phyloP scores from a whole-genome alignment of 2,113 vertebrate genomes.

The Scophthalmus maximus region DNA sequence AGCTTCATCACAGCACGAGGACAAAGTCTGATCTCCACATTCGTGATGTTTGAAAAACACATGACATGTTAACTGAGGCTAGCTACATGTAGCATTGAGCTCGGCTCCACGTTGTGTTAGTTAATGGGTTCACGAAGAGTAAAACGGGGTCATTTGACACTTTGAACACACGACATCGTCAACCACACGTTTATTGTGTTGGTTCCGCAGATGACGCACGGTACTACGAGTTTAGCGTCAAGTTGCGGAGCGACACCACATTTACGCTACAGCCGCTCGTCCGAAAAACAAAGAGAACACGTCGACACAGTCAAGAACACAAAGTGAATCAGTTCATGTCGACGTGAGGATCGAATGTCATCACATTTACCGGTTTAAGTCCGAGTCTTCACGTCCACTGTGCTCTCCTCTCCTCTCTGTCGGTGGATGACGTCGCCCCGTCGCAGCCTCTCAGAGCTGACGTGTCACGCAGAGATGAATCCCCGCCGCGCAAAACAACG shows the following conservation, averaged over 20 bases:
- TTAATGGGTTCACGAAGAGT: too few species aligned
- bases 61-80: not conserved
- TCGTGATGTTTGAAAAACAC: too few species aligned
- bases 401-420: not conserved
- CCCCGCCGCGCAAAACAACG: not conserved
- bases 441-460: constrained; percentile 16
- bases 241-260: constrained; percentile 4
- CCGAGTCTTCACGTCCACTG: not conserved
- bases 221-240: constrained; percentile 26
- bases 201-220: too few species aligned
- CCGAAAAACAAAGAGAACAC: not conserved
- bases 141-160: too few species aligned
- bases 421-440: not conserved
- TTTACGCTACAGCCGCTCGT: not conserved
- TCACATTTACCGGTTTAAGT: constrained; percentile 2
- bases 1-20: not conserved
- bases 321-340: not conserved
- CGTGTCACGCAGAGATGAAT: not conserved
- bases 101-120: not conserved
- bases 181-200: too few species aligned
- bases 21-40: not conserved
- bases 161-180: not conserved
- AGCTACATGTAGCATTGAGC: not conserved
- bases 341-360: rapidly evolving
- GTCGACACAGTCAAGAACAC: not conserved